These are phyloP conservation scores for Xestia ashworthii DNA, from an alignment of 2,888 invertebrate species.

Conservation along the genomic window DNA sequence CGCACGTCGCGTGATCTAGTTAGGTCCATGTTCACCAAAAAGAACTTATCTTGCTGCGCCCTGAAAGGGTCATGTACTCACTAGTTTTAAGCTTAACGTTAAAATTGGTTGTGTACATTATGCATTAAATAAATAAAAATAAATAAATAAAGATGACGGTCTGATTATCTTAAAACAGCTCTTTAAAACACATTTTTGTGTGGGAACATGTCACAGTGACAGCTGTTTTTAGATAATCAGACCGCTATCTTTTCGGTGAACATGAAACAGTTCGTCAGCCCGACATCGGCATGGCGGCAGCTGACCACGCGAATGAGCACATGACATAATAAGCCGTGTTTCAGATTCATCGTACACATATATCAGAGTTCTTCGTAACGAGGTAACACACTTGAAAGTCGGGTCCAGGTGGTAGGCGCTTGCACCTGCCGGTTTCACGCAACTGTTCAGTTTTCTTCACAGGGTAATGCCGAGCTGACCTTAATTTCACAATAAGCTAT, in stretches of 20 bases:
- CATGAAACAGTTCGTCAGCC: conserved; percentile 38
- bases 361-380: conserved; percentile 60
- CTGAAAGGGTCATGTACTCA: too few relatives aligned
- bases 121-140: too few relatives aligned
- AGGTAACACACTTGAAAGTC: conserved; percentile 59
- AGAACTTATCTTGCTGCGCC: too few relatives aligned
- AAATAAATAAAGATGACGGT: too few relatives aligned
- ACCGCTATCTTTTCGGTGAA: conserved; percentile 5
- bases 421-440: conserved; percentile 63
- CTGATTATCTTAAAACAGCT: too few relatives aligned
- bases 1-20: conserved; percentile 26
- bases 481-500: conserved; percentile 30
- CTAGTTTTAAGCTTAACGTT: too few relatives aligned
- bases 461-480: conserved; percentile 37
- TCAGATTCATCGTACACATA: conserved; percentile 61
- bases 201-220: too few relatives aligned
- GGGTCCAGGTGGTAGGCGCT: conserved; percentile 63
- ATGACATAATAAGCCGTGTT: conserved; percentile 39
- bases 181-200: too few relatives aligned
- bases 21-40: too few relatives aligned
- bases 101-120: too few relatives aligned
- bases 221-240: too few relatives aligned
- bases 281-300: neutral
- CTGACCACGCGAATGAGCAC: conserved; percentile 39
- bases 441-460: conserved; percentile 55